phyloP scores from a whole-genome alignment of 2,888 invertebrate species.

The Lasius platythorax region DNA sequence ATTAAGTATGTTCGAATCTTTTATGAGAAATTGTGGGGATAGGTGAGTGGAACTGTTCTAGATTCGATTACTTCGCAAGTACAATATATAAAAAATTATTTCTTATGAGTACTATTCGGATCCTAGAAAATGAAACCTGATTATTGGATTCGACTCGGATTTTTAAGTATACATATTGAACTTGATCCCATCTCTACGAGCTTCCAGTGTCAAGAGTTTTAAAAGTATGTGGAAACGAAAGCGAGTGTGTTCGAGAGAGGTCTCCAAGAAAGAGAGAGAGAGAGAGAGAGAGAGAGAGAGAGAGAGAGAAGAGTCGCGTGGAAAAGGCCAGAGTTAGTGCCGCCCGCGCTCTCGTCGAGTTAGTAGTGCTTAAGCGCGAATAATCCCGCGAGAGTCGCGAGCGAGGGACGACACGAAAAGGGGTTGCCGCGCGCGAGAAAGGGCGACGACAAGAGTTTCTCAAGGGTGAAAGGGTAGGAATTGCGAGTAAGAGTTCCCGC shows the following conservation, averaged over 20 bases:
- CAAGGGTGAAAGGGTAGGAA: not conserved
- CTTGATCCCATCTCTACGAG: no score
- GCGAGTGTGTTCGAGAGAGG: constrained; percentile 28
- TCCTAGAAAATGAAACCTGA: no score
- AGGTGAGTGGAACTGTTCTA: no score
- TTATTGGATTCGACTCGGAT: no score
- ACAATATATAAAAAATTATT: no score
- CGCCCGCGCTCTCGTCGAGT: constrained; percentile 81
- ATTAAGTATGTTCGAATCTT: no score
- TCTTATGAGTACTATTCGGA: no score
- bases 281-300: constrained; percentile 69
- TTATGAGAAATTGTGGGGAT: no score
- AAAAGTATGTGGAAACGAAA: not conserved
- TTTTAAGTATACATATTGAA: no score
- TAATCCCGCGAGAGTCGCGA: constrained; percentile 59
- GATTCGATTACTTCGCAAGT: no score
- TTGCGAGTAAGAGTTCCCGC: constrained; percentile 29
- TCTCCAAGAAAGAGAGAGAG: constrained; percentile 53
- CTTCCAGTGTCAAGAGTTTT: constrained; percentile 14
- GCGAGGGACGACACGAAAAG: constrained; percentile 57
- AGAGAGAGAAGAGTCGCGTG: constrained; percentile 72
- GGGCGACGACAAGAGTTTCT: constrained; percentile 22
- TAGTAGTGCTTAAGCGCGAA: constrained; percentile 79
- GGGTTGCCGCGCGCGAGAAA: constrained; percentile 38
- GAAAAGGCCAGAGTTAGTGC: constrained; percentile 83